phyloP scores from a whole-genome alignment of 2,888 invertebrate species.

The Melieria picta region DNA sequence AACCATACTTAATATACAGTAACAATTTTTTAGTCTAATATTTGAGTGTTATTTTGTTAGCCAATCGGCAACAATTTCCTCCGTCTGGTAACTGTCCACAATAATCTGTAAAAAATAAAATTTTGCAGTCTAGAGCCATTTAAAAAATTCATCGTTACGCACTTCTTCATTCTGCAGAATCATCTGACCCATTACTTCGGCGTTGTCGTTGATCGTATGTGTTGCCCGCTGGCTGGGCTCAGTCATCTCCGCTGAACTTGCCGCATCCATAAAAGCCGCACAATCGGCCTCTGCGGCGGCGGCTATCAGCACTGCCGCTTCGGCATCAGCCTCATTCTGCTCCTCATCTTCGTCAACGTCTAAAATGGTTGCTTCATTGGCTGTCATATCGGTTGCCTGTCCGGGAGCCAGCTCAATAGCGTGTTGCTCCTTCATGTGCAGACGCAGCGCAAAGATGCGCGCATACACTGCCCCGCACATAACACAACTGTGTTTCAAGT shows the following conservation, averaged over 20 bases:
- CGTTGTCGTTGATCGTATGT: not conserved
- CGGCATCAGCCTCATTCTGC: conserved; percentile 28
- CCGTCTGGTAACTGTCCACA: conserved; percentile 58
- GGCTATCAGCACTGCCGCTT: conserved; percentile 51
- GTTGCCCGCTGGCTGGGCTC: not conserved
- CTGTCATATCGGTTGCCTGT: conserved; percentile 21
- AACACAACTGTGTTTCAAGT: conserved; percentile 75
- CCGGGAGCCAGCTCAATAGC: conserved; percentile 46
- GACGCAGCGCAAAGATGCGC: conserved; percentile 77
- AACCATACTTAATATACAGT: too few relatives aligned
- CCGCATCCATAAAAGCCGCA: conserved; percentile 16
- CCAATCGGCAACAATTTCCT: conserved; percentile 64
- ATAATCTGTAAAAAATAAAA: conserved; percentile 52
- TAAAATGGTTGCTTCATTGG: not conserved
- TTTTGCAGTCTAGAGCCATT: not conserved
- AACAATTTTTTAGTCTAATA: too few relatives aligned
- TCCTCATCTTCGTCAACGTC: conserved; percentile 36
- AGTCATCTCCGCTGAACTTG: not conserved
- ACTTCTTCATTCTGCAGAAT: conserved; percentile 59
- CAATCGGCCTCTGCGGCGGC: conserved; percentile 48
- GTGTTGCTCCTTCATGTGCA: conserved; percentile 78
- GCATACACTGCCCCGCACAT: conserved; percentile 83
- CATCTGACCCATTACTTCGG: conserved; percentile 39
- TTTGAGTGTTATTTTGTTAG: conserved; percentile 43
- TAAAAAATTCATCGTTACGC: conserved; percentile 3